These are phyloP conservation scores for Chloroclysta siterata DNA, from an alignment of 2,888 invertebrate genomes.

Conservation along the genomic window DNA sequence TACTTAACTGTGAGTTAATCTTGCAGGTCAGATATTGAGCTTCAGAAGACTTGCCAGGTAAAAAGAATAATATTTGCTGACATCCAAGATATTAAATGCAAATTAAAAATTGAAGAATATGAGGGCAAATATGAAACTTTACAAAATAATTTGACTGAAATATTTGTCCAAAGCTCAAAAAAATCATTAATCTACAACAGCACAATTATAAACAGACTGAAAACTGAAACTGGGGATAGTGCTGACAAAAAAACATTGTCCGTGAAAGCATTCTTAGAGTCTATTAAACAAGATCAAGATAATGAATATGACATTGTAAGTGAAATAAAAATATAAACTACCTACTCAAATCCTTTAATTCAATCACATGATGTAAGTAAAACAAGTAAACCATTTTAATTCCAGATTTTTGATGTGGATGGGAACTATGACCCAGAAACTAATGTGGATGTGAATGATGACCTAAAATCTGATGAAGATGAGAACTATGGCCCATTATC, in stretches of 20 bases:
- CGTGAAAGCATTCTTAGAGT: conserved; percentile 56
- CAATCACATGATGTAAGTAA: too few relatives aligned
- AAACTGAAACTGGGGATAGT: background rate
- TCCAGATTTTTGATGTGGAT: too few relatives aligned
- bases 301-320: conserved; percentile 45
- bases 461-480: conserved; percentile 22
- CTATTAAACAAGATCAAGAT: conserved; percentile 53
- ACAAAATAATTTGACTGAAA: conserved; percentile 33
- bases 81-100: conserved; percentile 57
- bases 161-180: conserved; percentile 41
- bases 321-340: conserved; percentile 19
- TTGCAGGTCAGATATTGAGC: conserved; percentile 53
- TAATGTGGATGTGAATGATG: too few relatives aligned
- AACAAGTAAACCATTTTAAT: too few relatives aligned
- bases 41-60: conserved; percentile 46
- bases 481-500: conserved; percentile 43
- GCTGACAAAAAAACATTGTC: conserved; percentile 43
- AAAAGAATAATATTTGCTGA: conserved; percentile 58
- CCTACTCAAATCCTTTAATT: too few relatives aligned
- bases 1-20: background rate
- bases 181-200: conserved; percentile 45
- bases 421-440: too few relatives aligned
- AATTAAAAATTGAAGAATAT: conserved; percentile 43
- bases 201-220: conserved; percentile 52
- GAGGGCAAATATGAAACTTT: conserved; percentile 37